These are phyloP conservation scores for Quiscalus mexicanus DNA, from an alignment of 2,113 vertebrate species.

Conservation along the genomic window DNA sequence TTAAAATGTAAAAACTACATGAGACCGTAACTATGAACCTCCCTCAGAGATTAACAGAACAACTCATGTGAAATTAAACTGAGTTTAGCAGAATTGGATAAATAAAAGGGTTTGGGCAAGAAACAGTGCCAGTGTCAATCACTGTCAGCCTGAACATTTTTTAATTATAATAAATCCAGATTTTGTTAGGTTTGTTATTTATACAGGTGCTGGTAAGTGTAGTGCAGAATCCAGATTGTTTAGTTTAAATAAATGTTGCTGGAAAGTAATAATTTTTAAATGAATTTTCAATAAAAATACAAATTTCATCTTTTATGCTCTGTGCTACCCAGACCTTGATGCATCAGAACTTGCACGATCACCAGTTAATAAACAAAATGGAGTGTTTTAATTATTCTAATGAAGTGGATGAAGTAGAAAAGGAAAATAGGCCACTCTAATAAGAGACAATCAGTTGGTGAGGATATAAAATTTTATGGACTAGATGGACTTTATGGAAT, in stretches of 20 bases:
- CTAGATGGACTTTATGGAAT: not conserved
- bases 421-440: not conserved
- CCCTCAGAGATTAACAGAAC: not conserved
- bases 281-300: not conserved
- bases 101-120: not conserved
- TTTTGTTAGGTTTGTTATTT: not conserved
- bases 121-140: not conserved
- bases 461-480: not conserved
- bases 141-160: not conserved
- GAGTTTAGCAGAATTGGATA: not conserved
- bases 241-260: not conserved
- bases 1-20: fast-evolving
- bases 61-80: not conserved
- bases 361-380: not conserved
- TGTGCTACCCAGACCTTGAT: not conserved
- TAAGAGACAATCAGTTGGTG: not conserved
- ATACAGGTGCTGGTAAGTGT: not conserved
- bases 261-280: not conserved
- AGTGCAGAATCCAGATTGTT: not conserved
- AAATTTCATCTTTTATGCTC: not conserved
- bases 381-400: not conserved
- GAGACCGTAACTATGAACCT: not conserved
- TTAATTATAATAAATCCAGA: not conserved
- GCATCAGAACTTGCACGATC: not conserved
- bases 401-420: not conserved